Conservation (phyloP, 2,113 vertebrate genomes). For the Tyrannus savana region DNA sequence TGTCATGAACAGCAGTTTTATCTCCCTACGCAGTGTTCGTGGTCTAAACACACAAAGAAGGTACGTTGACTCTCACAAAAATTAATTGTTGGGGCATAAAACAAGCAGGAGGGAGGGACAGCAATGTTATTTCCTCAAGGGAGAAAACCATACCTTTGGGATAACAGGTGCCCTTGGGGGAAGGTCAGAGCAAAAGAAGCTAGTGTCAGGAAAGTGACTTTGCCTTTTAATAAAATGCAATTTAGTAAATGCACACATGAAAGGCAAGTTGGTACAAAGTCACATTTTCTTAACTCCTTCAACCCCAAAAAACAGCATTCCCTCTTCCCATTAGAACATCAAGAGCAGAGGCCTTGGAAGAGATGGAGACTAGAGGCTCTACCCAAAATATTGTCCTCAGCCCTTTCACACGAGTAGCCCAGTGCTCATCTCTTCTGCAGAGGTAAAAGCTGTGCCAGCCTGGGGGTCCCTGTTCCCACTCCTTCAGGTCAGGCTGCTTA, state of each 20-base stretch:
- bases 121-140: neutral
- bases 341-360: neutral
- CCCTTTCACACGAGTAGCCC: neutral
- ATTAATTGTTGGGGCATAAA: neutral
- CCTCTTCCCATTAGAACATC: neutral
- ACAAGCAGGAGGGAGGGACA: neutral
- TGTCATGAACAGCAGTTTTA: conserved; percentile 16
- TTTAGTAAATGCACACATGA: neutral
- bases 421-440: neutral
- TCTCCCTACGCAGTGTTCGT: neutral
- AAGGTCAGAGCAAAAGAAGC: neutral
- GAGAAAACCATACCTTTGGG: neutral
- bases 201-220: neutral
- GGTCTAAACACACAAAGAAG: conserved; percentile 7
- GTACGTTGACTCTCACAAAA: neutral
- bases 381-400: neutral
- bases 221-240: neutral
- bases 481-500: neutral
- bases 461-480: too few relatives aligned
- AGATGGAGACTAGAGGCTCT: neutral
- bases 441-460: neutral
- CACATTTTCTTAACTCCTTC: neutral
- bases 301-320: accelerated
- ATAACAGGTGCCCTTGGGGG: neutral
- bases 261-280: neutral